phyloP scores from a whole-genome alignment of 2,113 vertebrate species.

The Monopterus albus region DNA sequence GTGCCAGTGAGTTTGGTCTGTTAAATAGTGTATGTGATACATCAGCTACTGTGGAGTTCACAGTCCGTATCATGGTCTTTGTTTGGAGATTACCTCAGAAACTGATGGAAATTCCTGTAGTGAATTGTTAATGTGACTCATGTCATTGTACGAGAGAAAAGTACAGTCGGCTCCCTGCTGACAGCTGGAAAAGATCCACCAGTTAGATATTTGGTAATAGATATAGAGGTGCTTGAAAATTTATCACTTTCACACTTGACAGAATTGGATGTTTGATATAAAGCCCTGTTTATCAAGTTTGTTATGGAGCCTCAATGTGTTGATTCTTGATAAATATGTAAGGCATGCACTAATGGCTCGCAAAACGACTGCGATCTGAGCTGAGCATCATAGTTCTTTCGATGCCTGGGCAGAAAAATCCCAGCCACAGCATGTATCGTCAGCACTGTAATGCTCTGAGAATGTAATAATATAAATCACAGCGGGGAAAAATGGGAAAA shows the following conservation, averaged over 20 bases:
- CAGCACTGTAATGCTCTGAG: constrained; percentile 18
- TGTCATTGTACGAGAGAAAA: constrained; percentile 35
- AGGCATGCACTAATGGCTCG: constrained; percentile 49
- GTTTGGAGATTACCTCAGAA: constrained; percentile 60
- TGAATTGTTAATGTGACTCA: constrained; percentile 47
- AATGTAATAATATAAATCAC: constrained; percentile 45
- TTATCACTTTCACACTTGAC: constrained; percentile 47
- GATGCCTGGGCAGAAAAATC: constrained; percentile 39
- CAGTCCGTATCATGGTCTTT: constrained; percentile 39
- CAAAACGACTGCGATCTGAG: constrained; percentile 30
- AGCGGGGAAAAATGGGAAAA: not conserved
- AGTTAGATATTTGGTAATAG: constrained; percentile 40
- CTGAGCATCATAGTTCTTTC: constrained; percentile 32
- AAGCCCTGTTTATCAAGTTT: constrained; percentile 56
- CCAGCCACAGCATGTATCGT: constrained; percentile 39
- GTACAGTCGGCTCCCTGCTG: constrained; percentile 13
- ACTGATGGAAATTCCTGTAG: constrained; percentile 74
- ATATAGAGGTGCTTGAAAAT: constrained; percentile 54
- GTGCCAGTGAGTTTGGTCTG: constrained; percentile 37
- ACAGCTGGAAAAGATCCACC: constrained; percentile 22
- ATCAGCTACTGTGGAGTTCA: constrained; percentile 48
- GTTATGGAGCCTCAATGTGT: constrained; percentile 30
- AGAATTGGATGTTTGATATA: constrained; percentile 50
- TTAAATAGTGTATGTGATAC: constrained; percentile 39
- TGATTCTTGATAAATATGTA: constrained; percentile 65